Evolutionary conservation across 2,888 invertebrate genomes (phyloP), one percentile per base, ranked within the genome.

Genomic region (Crepidodera aurea): DNA sequence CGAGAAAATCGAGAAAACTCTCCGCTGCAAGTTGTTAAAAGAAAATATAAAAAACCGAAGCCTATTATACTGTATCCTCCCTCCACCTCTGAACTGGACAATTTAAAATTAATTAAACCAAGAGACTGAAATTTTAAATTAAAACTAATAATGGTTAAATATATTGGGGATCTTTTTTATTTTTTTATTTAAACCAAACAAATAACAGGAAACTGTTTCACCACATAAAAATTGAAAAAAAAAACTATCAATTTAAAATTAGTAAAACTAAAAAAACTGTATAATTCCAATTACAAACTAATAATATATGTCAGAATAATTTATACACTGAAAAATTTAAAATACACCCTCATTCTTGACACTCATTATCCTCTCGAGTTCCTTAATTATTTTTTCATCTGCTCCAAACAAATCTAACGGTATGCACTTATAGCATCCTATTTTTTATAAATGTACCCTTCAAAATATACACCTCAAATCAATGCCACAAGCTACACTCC

Each of bases 241-340:
- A 29, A 29, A 29, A 8, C 29, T 29, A 10, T 29, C 10, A 5
- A 29, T 29, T 12, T 13, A n/a, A 12, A 13, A 12, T 12, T n/a
- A n/a, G n/a, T n/a, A n/a, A n/a, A n/a, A n/a, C n/a, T n/a, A n/a
- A n/a, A n/a, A n/a, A n/a, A n/a, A n/a, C n/a, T n/a, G n/a, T n/a
- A n/a, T n/a, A n/a, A n/a, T n/a, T n/a, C n/a, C 34, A 34, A 34
- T 34, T 34, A 34, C n/a, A n/a, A 34, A 34, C 13, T 34, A 34
- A 34, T 6, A 13, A 10, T 10, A 34, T 8, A 34, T 12, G 34
- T 34, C 34, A 4, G 13, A 34, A 34, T 34, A 34, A 34, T 34
- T 34, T 34, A 34, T 34, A 2, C 13, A 34, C 34, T 12, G 34
- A 34, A 34, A 13, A 34, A 34, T 34, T 13, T 12, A 34, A 34